Evolutionary conservation across 2,888 invertebrate species (phyloP), one percentile per base, ranked within the genome.

Genomic region (Neoscelio sp.): DNA sequence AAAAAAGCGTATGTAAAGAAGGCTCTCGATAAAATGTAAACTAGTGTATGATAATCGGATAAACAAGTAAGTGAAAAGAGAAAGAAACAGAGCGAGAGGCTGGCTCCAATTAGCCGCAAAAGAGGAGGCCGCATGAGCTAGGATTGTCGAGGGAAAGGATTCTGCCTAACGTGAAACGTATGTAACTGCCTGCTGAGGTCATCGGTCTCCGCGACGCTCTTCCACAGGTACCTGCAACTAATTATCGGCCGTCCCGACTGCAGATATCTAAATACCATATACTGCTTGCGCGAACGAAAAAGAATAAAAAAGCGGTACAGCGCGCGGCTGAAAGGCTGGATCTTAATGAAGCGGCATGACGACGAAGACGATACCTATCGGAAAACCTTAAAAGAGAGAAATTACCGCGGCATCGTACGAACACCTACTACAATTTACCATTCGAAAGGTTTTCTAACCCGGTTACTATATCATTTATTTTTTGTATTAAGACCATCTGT

Each of bases 171-270:
- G 78, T 73, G 68, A 74, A 79, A 81, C 75, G 79, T 75, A 75
- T 81, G 81, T 81, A 81, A 80, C 79, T 79, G 79, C 79, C 58
- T 70, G 42, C 75, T 50, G 81, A 75, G 81, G 79, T 80, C 81
- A 81, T 81, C 79, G 81, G 81, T 81, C 81, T 78, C 78, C 79
- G 77, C 75, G 79, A 79, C 79, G 81, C 77, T 79, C 81, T 71
- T 81, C 67, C 74, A 75, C 68, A 54, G 52, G 73, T 77, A 79
- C 81, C 77, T 79, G 73, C 56, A 81, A 81, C 80, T 81, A 81
- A 78, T 78, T 78, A 81, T 81, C 74, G 65, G 70, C 65, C 77
- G 78, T 78, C 75, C 65, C 78, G 56, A 52, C 42, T 42, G 71
- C 70, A 42, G 76, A 79, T 81, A 81, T 81, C 78, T 75, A 81